Evolutionary conservation across 2,888 invertebrate genomes (phyloP).

Genomic region (Therioaphis trifolii): DNA sequence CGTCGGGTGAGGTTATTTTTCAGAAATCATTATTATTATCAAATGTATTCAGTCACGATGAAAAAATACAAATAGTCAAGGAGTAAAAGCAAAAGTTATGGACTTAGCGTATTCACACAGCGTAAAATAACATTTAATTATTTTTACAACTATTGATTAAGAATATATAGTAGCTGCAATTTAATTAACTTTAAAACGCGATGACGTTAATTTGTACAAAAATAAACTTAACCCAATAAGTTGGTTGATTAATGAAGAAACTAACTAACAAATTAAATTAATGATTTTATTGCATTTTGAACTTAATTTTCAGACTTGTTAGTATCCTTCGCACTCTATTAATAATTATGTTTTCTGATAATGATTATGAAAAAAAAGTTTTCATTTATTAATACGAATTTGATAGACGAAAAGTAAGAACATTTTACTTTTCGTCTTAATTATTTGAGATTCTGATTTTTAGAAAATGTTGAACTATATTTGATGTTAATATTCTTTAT

Average conservation of each 20-base stretch:
- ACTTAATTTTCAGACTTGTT: constrained; percentile 21
- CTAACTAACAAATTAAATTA: constrained; percentile 31
- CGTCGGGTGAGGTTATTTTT: neutral
- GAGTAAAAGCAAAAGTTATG: constrained; percentile 21
- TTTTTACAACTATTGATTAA: constrained; percentile 38
- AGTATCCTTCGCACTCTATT: constrained; percentile 9
- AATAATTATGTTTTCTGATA: constrained; percentile 20
- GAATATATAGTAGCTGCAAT: constrained; percentile 7
- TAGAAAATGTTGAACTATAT: too few relatives aligned
- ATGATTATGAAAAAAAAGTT: neutral
- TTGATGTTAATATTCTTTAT: too few relatives aligned
- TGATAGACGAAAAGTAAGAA: neutral
- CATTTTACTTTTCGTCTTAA: neutral
- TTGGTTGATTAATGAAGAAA: constrained; percentile 49
- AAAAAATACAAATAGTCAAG: constrained; percentile 12
- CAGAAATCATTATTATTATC: constrained; percentile 9
- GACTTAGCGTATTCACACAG: constrained; percentile 22
- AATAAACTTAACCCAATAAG: constrained; percentile 32
- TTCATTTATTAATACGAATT: constrained; percentile 14
- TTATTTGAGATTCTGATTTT: neutral
- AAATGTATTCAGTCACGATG: neutral
- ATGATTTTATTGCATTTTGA: constrained; percentile 38
- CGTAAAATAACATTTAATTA: constrained; percentile 43
- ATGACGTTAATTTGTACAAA: neutral
- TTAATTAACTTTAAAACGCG: constrained; percentile 30